Percentiles rank a stretch among this genome's conserved stretches.
Evolutionary conservation across 1,140 invertebrate genomes (phyloP).

Genomic region (Melanaphis sacchari): DNA sequence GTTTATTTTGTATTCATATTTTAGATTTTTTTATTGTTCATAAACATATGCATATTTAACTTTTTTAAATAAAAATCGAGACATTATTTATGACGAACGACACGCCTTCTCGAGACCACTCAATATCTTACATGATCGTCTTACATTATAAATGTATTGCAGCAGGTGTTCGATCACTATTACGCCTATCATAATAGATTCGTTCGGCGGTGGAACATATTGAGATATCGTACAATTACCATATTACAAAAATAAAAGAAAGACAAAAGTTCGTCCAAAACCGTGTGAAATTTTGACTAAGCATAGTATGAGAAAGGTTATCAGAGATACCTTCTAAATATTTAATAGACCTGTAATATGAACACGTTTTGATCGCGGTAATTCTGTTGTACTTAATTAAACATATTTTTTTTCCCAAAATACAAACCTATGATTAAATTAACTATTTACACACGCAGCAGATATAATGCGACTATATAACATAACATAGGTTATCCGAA

Average conservation of each 20-base stretch:
- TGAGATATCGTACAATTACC: not conserved
- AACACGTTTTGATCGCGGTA: not conserved
- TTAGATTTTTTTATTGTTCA: not conserved
- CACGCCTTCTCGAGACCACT: not conserved
- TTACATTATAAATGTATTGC: not conserved
- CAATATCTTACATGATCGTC: not conserved
- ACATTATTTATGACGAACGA: not conserved
- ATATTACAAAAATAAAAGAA: not conserved
- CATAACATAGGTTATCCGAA: not conserved
- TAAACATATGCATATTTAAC: slow-evolving; percentile 1
- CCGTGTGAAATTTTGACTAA: slow-evolving; percentile 13
- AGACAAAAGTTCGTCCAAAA: not conserved
- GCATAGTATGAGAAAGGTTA: not conserved
- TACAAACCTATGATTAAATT: not conserved
- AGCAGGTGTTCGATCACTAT: not conserved
- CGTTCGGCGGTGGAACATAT: not conserved
- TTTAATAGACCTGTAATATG: not conserved
- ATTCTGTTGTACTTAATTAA: not conserved
- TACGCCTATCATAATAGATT: not conserved
- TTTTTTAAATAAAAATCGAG: not conserved
- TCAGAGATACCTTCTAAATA: not conserved
- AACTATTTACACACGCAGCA: not conserved
- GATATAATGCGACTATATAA: not conserved
- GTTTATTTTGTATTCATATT: not conserved
- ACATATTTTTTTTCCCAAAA: not conserved